Evolutionary conservation across 2,888 invertebrate genomes (phyloP), one percentile per base, ranked within the genome.

Genomic region (Leptinotarsa tumamoca): DNA sequence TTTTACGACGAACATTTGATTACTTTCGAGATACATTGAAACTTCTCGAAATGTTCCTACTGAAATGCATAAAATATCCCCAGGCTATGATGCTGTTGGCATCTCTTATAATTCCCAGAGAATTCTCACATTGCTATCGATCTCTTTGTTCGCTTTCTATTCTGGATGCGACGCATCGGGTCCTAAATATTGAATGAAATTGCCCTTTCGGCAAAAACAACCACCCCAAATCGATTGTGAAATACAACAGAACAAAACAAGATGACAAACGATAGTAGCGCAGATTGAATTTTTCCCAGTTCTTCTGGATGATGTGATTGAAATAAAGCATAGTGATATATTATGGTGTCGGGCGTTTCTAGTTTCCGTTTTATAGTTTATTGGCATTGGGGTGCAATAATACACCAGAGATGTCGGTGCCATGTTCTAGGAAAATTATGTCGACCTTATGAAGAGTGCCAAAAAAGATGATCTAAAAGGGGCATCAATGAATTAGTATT

Each of bases 51-150:
- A 43, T 43, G 43, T 1, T 10, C 43, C 43, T 10, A 43, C 43
- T 43, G 43, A 43, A 43, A 43, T 43, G 43, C 43, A 43, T 43
- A 43, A 43, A 43, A 43, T 43, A 43, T 43, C 43, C 43, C 43
- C 43, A 43, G 43, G 43, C 43, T 43, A 43, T 43, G 43, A 43
- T 43, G 43, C 13, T 43, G 43, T 43, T 43, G 10, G 43, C 43
- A 43, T 43, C 3, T 2, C 43, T 43, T 43, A 43, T 43, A 43
- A 43, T 43, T 43, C 43, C 43, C 43, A 43, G 43, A 43, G 43
- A 43, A 58, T 63, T 14, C 63, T 33, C 63, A n/a, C 33, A 63
- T 63, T 33, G 63, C n/a, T n/a, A 63, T 63, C 63, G 43, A 63
- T 63, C 63, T 63, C n/a, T 43, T 17, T 23, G 18, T 58, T 33